These are phyloP conservation scores for Grammomys dolichurus DNA, from an alignment of 2,113 vertebrate genomes.

Conservation along the genomic window DNA sequence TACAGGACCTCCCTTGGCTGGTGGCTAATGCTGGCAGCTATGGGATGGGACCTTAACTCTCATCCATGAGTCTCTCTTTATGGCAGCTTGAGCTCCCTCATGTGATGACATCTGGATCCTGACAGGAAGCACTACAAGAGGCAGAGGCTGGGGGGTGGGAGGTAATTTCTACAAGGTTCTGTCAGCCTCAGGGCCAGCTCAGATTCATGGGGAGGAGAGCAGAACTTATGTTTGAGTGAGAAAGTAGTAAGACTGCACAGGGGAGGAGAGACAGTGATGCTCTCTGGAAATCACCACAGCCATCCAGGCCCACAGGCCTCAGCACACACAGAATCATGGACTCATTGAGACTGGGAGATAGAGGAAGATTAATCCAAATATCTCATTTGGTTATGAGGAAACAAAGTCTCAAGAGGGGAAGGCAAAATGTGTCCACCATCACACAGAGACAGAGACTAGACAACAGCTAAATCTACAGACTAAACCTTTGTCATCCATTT, in stretches of 20 bases:
- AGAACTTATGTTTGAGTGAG: too few relatives aligned
- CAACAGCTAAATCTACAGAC: background rate
- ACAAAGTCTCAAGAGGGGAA: background rate
- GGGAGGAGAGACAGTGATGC: rapidly evolving
- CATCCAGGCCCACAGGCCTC: too few relatives aligned
- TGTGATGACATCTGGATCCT: background rate
- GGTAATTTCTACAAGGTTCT: background rate
- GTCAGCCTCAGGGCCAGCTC: background rate
- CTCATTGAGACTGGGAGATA: background rate
- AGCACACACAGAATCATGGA: background rate
- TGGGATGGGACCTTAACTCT: background rate
- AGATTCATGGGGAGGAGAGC: background rate
- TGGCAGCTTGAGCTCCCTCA: background rate
- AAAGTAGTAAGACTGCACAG: background rate
- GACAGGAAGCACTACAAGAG: background rate
- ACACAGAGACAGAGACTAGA: background rate
- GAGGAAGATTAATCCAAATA: background rate
- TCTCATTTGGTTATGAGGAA: background rate
- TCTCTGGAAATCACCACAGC: background rate
- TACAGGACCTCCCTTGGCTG: rapidly evolving
- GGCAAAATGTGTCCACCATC: background rate
- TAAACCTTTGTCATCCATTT: background rate
- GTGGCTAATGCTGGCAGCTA: too few relatives aligned
- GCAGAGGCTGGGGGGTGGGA: background rate
- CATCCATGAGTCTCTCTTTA: rapidly evolving